phyloP scores from a whole-genome alignment of 2,797 vertebrate genomes.

The Alcedo quadribrachys region DNA sequence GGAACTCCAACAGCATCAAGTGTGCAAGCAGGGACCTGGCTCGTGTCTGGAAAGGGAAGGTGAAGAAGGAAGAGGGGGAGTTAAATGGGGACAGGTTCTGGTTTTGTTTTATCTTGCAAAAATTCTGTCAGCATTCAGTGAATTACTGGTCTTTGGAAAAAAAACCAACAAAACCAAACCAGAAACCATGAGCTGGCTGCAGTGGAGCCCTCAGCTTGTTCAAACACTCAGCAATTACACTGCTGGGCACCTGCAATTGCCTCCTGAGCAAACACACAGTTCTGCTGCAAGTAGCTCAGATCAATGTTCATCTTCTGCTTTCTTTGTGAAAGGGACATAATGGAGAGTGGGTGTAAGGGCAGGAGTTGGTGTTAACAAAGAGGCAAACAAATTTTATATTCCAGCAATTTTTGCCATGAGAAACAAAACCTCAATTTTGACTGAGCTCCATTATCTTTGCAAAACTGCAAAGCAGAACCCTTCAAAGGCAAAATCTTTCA shows the following conservation, averaged over 20 bases:
- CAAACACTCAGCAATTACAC: slow-evolving; percentile 53
- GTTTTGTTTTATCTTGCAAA: not conserved
- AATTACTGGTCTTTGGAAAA: slow-evolving; percentile 16
- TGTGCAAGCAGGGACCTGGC: not conserved
- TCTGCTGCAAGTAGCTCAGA: slow-evolving; percentile 27
- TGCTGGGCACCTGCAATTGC: slow-evolving; percentile 35
- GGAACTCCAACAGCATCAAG: not conserved
- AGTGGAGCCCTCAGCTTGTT: slow-evolving; percentile 51
- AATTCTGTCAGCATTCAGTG: not conserved
- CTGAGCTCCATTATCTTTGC: slow-evolving; percentile 17
- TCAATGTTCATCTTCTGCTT: not conserved
- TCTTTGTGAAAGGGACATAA: not conserved
- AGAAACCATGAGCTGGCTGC: not conserved
- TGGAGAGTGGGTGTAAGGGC: not conserved
- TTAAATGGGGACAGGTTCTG: slow-evolving; percentile 29
- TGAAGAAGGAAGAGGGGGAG: not conserved
- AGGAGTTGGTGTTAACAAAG: not conserved
- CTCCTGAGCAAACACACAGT: not conserved
- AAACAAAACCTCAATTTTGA: slow-evolving; percentile 48
- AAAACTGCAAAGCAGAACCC: slow-evolving; percentile 27
- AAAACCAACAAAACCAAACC: not conserved
- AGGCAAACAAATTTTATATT: not conserved
- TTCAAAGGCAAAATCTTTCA: slow-evolving; percentile 31
- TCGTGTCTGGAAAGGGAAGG: not conserved
- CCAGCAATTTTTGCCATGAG: not conserved